These are phyloP conservation scores for Hyposoter didymator DNA, from an alignment of 2,888 invertebrate species.

Conservation along the genomic window DNA sequence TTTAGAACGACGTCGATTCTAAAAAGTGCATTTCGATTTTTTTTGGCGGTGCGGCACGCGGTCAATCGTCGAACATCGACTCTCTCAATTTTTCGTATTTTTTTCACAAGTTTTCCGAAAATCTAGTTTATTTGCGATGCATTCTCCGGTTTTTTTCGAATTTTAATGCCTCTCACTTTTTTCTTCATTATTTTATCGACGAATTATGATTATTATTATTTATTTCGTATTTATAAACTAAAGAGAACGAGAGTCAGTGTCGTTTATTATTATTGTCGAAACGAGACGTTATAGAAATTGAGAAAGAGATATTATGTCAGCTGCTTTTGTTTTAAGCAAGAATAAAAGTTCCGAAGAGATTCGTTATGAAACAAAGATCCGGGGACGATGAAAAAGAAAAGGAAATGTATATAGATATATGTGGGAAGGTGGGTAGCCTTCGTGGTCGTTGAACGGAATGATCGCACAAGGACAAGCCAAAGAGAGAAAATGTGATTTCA, in stretches of 20 bases:
- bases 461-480: slow-evolving; percentile 61
- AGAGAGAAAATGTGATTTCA: slow-evolving; percentile 6
- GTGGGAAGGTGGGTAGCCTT: slow-evolving; percentile 50
- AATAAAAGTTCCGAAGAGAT: background rate
- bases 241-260: background rate
- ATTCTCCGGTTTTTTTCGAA: background rate
- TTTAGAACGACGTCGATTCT: background rate
- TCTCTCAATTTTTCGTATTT: background rate
- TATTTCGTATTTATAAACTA: background rate
- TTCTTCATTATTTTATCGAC: background rate
- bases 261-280: background rate
- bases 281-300: background rate
- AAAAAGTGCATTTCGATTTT: background rate
- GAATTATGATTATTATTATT: background rate
- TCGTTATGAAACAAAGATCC: slow-evolving; percentile 48
- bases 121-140: too few relatives aligned
- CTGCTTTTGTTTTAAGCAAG: background rate
- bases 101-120: background rate
- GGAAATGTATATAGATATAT: slow-evolving; percentile 34
- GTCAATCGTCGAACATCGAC: background rate
- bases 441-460: slow-evolving; percentile 67
- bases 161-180: background rate
- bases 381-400: slow-evolving; percentile 38
- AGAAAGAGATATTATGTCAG: slow-evolving; percentile 16
- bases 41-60: background rate